Evolutionary conservation across 2,113 vertebrate genomes (phyloP).

Genomic region (Pao palembangensis): DNA sequence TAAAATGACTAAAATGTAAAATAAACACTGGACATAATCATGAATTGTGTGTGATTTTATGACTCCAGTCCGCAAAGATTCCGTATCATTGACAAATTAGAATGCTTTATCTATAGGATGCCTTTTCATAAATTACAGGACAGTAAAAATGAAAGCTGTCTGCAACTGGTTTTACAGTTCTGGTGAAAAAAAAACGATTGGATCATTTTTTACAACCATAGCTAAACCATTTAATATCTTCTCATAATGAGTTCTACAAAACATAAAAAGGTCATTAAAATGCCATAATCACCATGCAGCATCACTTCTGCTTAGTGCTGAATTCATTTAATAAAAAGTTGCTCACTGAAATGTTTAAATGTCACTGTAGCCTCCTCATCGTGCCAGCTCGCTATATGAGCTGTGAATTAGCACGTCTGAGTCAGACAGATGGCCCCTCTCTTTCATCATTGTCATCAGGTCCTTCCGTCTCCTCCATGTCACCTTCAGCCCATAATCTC

Average conservation of each 20-base stretch:
- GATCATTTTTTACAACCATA: not conserved
- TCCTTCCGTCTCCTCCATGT: conserved; percentile 82
- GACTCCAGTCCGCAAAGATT: conserved; percentile 1
- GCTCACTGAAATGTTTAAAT: too few species aligned
- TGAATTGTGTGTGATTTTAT: not conserved
- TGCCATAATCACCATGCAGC: not conserved
- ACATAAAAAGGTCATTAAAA: conserved; percentile 1
- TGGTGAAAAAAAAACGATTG: not conserved
- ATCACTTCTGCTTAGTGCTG: not conserved
- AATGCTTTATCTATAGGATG: too few species aligned
- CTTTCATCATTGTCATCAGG: conserved; percentile 74
- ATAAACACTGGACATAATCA: too few species aligned
- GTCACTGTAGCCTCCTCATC: not conserved
- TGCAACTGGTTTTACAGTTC: not conserved
- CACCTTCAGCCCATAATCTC: conserved; percentile 83
- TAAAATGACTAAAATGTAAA: too few species aligned
- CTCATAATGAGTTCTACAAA: not conserved
- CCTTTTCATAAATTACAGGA: not conserved
- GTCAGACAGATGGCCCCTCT: conserved; percentile 72
- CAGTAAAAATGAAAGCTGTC: not conserved
- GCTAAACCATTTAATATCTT: conserved; percentile 4
- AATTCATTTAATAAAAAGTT: not conserved
- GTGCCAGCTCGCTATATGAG: conserved; percentile 11
- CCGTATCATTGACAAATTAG: not conserved
- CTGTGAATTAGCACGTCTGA: conserved; percentile 68